phyloP scores from a whole-genome alignment of 2,113 vertebrate species.

The Mesocricetus auratus region DNA sequence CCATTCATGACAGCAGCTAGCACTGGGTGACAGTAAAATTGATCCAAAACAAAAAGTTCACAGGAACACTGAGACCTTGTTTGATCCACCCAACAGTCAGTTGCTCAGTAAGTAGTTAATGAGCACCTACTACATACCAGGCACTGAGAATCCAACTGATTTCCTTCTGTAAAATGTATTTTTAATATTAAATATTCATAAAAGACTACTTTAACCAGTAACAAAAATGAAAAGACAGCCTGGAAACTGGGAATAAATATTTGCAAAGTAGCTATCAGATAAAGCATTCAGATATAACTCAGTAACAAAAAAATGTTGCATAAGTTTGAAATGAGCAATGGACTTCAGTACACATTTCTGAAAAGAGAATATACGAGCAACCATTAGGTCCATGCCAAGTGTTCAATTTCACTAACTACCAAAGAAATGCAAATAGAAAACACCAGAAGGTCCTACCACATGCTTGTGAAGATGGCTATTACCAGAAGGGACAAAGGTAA shows the following conservation, averaged over 20 bases:
- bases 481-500: background rate
- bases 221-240: background rate
- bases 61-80: background rate
- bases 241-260: background rate
- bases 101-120: background rate
- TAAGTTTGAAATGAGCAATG: background rate
- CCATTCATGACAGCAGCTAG: background rate
- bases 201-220: conserved; percentile 1
- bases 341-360: background rate
- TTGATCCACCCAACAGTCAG: background rate
- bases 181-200: background rate
- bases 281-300: background rate
- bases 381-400: background rate
- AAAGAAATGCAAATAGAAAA: background rate
- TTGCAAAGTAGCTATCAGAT: background rate
- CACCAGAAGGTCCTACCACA: background rate
- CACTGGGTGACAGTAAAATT: background rate
- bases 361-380: background rate
- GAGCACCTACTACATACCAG: background rate
- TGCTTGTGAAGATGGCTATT: background rate
- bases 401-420: background rate
- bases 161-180: background rate
- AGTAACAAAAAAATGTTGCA: background rate
- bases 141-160: background rate
- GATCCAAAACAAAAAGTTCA: background rate